Percentiles rank a stretch among this genome's conserved stretches.
These are phyloP conservation scores for Halcyon senegalensis DNA, from an alignment of 2,113 vertebrate genomes.

Conservation along the genomic window DNA sequence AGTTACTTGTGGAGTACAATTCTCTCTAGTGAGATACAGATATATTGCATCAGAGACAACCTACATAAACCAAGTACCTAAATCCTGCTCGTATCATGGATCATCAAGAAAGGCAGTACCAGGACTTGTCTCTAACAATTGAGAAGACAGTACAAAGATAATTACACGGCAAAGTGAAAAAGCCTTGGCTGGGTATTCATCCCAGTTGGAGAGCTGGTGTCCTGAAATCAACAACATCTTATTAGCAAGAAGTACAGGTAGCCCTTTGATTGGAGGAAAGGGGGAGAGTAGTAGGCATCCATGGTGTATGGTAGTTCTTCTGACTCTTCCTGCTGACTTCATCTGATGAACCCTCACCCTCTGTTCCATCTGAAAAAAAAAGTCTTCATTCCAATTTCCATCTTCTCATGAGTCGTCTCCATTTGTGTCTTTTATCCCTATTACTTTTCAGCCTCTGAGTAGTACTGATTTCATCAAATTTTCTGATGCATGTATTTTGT, in stretches of 20 bases:
- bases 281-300: neutral
- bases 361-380: neutral
- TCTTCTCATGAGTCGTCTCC: neutral
- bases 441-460: neutral
- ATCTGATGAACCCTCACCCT: neutral
- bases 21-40: neutral
- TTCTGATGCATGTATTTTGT: neutral
- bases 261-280: neutral
- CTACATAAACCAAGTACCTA: neutral
- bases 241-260: neutral
- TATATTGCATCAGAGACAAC: rapidly evolving
- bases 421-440: neutral
- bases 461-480: neutral
- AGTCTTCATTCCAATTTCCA: neutral
- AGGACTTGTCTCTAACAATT: neutral
- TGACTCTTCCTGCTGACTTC: neutral
- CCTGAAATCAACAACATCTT: neutral
- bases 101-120: neutral
- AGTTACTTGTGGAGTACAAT: neutral
- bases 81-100: neutral
- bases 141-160: neutral
- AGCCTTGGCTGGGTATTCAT: neutral
- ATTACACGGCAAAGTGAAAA: neutral
- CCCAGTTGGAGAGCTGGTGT: neutral
- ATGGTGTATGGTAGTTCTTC: neutral